A percentile compares a stretch with the other conserved stretches of the same genome.
Conservation (phyloP, 2,888 invertebrate species). For the Encarsia formosa region DNA sequence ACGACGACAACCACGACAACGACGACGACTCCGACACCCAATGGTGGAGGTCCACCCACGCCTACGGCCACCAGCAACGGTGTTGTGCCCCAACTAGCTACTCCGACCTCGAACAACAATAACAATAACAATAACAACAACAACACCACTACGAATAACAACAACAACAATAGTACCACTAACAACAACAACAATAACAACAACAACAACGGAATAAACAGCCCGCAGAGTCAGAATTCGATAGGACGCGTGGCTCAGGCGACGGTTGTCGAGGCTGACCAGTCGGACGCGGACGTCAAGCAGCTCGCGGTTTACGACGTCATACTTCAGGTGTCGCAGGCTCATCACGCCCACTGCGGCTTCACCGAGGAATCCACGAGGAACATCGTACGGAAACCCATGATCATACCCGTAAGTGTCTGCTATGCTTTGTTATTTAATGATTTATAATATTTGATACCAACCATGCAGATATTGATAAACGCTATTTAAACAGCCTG, state of each 20-base stretch:
- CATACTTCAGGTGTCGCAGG: slow-evolving; percentile 74
- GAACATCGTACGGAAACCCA: slow-evolving; percentile 65
- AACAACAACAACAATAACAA: slow-evolving; percentile 23
- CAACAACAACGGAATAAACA: slow-evolving; percentile 34
- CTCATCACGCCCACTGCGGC: slow-evolving; percentile 83
- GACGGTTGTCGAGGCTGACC: slow-evolving; percentile 52
- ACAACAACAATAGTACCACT: slow-evolving; percentile 29
- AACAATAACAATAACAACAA: slow-evolving; percentile 31
- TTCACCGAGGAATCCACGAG: slow-evolving; percentile 82
- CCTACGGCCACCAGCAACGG: slow-evolving; percentile 44
- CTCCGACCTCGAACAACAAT: slow-evolving; percentile 33
- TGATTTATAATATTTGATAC: neutral
- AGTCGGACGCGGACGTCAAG: slow-evolving; percentile 54
- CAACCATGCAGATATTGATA: too few species aligned
- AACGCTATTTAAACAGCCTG: slow-evolving; percentile 40
- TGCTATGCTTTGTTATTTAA: neutral
- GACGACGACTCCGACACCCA: slow-evolving; percentile 38
- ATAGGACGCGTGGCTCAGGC: slow-evolving; percentile 36
- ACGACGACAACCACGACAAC: slow-evolving; percentile 49
- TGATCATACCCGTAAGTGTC: slow-evolving; percentile 57
- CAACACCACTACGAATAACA: slow-evolving; percentile 31
- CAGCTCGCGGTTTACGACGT: slow-evolving; percentile 73
- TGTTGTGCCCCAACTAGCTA: slow-evolving; percentile 38
- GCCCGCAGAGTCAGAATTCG: slow-evolving; percentile 31
- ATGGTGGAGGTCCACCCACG: slow-evolving; percentile 34